phyloP scores from a whole-genome alignment of 1,140 invertebrate species.

The Belonocnema kinseyi region DNA sequence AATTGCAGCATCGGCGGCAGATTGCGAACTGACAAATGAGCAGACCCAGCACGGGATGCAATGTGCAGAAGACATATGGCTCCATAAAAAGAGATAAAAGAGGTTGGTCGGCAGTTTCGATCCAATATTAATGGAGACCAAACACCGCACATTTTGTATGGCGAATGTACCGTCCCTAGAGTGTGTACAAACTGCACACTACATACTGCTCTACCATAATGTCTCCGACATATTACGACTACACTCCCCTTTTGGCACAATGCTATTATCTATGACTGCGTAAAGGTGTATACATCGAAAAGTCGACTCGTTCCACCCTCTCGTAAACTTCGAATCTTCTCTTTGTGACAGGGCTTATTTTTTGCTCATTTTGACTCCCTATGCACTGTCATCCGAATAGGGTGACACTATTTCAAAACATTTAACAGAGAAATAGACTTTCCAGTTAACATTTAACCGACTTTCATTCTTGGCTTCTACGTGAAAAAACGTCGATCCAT shows the following conservation, averaged over 20 bases:
- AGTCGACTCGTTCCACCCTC: conserved; percentile 8
- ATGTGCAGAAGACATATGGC: conserved; percentile 26
- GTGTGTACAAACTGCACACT: conserved; percentile 21
- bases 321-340: background rate
- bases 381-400: too few relatives aligned
- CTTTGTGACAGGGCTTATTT: background rate
- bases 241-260: conserved; percentile 2
- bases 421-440: too few relatives aligned
- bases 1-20: conserved; percentile 21
- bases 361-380: too few relatives aligned
- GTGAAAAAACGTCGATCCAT: too few relatives aligned
- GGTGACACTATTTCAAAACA: too few relatives aligned
- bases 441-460: too few relatives aligned
- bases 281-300: conserved; percentile 12
- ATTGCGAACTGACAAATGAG: conserved; percentile 27
- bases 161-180: conserved; percentile 25
- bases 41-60: conserved; percentile 15
- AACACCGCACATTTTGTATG: conserved; percentile 25
- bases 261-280: conserved; percentile 9
- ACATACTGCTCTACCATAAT: conserved; percentile 14
- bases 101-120: conserved; percentile 27
- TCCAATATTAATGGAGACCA: conserved; percentile 29
- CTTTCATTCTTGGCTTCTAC: too few relatives aligned
- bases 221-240: conserved; percentile 14
- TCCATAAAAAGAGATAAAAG: conserved; percentile 30